Percentiles rank a stretch among this genome's conserved stretches.
phyloP scores from a whole-genome alignment of 2,797 vertebrate species.

The Otolemur crassicaudatus region DNA sequence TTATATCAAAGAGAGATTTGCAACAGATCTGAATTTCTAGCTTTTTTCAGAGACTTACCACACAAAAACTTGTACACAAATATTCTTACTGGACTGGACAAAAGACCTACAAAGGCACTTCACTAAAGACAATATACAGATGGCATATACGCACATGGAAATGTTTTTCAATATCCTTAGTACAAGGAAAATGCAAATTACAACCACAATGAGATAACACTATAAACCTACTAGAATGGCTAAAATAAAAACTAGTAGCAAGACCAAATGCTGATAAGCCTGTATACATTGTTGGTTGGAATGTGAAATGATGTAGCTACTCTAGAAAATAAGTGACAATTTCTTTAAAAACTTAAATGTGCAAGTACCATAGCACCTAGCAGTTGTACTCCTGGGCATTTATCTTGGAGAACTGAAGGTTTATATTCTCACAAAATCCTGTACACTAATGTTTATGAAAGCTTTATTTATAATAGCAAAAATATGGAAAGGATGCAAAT shows the following conservation, averaged over 20 bases:
- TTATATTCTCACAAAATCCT: neutral
- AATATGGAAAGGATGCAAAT: neutral
- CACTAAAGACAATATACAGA: neutral
- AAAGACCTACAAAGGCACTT: neutral
- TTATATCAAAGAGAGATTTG: neutral
- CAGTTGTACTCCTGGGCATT: neutral
- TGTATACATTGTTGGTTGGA: neutral
- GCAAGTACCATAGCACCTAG: neutral
- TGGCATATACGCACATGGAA: neutral
- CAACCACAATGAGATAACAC: neutral
- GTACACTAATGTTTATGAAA: neutral
- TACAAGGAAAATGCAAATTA: neutral
- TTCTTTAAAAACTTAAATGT: constrained; percentile 7
- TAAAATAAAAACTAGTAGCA: neutral
- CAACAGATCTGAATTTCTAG: neutral
- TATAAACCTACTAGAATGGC: neutral
- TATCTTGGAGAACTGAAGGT: neutral
- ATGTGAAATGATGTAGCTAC: neutral
- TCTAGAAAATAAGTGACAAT: neutral
- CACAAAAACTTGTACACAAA: neutral
- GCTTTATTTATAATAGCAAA: neutral
- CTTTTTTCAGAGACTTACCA: neutral
- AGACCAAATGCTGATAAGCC: neutral
- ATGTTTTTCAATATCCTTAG: neutral
- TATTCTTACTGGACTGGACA: neutral